Evolutionary conservation across 1,140 invertebrate genomes (phyloP).

Genomic region (Drosophila nasuta): DNA sequence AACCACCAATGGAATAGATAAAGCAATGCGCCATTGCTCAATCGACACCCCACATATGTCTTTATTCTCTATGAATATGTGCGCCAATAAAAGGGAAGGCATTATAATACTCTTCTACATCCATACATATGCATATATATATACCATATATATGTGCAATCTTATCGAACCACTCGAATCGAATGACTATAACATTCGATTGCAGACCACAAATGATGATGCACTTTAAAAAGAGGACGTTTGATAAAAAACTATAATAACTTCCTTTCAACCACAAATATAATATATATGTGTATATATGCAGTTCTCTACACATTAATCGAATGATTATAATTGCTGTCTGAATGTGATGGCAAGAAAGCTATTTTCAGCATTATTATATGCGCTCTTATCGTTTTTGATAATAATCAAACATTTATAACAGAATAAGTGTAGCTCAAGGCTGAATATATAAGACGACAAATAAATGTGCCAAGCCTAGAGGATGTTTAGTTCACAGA

Average conservation of each 20-base stretch:
- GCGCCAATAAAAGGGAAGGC: constrained; percentile 6
- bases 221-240: background rate
- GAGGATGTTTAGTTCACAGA: background rate
- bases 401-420: constrained; percentile 1
- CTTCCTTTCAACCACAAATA: background rate
- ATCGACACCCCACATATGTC: constrained; percentile 5
- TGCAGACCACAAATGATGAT: background rate
- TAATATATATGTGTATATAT: background rate
- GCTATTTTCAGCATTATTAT: background rate
- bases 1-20: constrained; percentile 25
- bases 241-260: background rate
- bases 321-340: background rate
- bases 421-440: background rate
- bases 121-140: no score
- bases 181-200: background rate
- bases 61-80: background rate
- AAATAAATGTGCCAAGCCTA: background rate
- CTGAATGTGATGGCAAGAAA: background rate
- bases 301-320: background rate
- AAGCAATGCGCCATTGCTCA: constrained; percentile 23
- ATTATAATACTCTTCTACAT: background rate
- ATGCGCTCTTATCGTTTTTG: constrained; percentile 1
- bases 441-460: background rate
- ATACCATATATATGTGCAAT: background rate
- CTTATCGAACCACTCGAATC: constrained; percentile 1